Base-by-base conservation (phyloP, 2,797 vertebrate genomes). In the Coregonus suidteri region DNA sequence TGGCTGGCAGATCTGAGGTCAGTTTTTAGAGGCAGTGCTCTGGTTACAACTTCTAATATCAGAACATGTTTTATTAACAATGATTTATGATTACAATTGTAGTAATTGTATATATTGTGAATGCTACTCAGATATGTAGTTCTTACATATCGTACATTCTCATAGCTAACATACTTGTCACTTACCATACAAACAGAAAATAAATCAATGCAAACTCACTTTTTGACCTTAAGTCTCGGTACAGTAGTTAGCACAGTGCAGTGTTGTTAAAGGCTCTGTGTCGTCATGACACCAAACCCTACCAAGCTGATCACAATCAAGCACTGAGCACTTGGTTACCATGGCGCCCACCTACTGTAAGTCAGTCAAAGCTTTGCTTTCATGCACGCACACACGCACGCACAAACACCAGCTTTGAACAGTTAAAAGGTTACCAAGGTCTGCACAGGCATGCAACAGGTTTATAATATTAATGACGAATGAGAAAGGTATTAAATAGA, bases 401-500 rank as follows among this genome's bases (percentile, higher is more conserved):
- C 25, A 20, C 0, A 59, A 2, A 18, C 15, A 18, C 41, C 41
- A 13, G 41, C 9, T 9, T 47, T 13, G 2, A 47, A 47, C 41
- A 47, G 41, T 47, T 47, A 47, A 47, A 47, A 47, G 41, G 9
- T 47, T 47, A 47, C 41, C 2, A 13, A 13, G 9, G 41, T 47
- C 41, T 47, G 41, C 41, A 47, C 41, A 47, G 41, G 41, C 41
- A 47, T 47, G 56, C 56, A 59, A 54, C 14, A 34, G n/a, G 25
- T 25, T 52, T 30, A 47, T 11, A 47, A 47, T 59, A 16, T 62
- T n/a, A 37, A 62, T 62, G 18, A 62, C 6, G 11, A 41, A 64
- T 37, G 35, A 25, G 56, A 6, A 9, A 85, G 52, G 73, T 87
- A 88, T 89, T 92, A 88, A 92, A 90, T 88, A 88, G 85, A 90